phyloP scores from a whole-genome alignment of 2,797 vertebrate genomes.

The Acipenser transmontanus region DNA sequence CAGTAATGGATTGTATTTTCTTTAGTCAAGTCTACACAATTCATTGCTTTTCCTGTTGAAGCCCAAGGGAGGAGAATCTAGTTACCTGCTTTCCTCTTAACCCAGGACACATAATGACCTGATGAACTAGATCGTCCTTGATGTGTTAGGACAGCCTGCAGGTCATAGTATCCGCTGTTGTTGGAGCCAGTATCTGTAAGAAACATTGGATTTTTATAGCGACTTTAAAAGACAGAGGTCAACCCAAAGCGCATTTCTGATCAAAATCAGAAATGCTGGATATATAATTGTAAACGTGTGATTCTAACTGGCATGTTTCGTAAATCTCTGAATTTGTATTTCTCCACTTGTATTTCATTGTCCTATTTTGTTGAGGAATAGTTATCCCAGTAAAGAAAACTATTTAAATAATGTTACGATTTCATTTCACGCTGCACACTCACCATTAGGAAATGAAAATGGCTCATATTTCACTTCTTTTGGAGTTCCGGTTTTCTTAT shows the following conservation, averaged over 20 bases:
- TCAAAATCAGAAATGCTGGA: too few species aligned
- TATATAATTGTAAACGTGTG: too few species aligned
- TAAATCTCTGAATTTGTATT: too few species aligned
- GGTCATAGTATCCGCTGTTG: conserved; percentile 94
- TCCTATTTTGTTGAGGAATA: too few species aligned
- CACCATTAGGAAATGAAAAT: conserved; percentile 88
- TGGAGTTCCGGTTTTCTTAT: conserved; percentile 44
- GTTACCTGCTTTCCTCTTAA: conserved; percentile 96
- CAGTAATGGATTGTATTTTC: too few species aligned
- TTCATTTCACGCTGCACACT: conserved; percentile 33
- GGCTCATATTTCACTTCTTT: conserved; percentile 85
- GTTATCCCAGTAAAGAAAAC: too few species aligned
- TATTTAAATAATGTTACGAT: too few species aligned
- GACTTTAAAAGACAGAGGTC: background rate
- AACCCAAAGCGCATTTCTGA: background rate
- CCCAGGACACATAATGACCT: conserved; percentile 95
- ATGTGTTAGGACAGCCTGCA: conserved; percentile 94
- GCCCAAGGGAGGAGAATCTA: background rate
- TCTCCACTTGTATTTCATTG: too few species aligned
- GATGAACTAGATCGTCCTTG: conserved; percentile 97
- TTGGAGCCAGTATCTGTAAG: conserved; percentile 85
- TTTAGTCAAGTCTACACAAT: too few species aligned
- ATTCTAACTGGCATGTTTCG: too few species aligned
- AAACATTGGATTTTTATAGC: background rate
- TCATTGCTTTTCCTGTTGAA: too few species aligned